Conservation (phyloP, 1,140 invertebrate genomes). For the Drosophila pandora region DNA sequence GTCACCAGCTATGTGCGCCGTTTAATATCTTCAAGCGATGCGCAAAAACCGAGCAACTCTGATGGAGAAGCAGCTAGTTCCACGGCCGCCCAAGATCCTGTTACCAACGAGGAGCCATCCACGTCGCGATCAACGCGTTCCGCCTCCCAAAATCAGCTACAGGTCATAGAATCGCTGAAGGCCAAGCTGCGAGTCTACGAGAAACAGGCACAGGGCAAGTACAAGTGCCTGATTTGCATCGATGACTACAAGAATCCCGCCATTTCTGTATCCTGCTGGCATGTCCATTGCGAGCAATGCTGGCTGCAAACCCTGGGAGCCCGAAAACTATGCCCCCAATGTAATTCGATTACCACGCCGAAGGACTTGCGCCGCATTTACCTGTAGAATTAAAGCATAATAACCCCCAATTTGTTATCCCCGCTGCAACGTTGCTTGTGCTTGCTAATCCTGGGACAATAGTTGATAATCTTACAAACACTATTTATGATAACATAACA, state of each 20-base stretch:
- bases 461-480: slow-evolving; percentile 47
- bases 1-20: slow-evolving; percentile 84
- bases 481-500: slow-evolving; percentile 59
- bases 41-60: slow-evolving; percentile 47
- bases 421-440: slow-evolving; percentile 10
- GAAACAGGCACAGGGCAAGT: slow-evolving; percentile 81
- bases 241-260: slow-evolving; percentile 94
- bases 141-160: slow-evolving; percentile 82
- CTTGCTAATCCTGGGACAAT: slow-evolving; percentile 21
- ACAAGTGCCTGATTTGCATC: slow-evolving; percentile 94
- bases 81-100: slow-evolving; percentile 10
- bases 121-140: slow-evolving; percentile 58
- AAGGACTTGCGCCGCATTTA: slow-evolving; percentile 94
- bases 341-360: slow-evolving; percentile 96
- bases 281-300: slow-evolving; percentile 97
- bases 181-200: slow-evolving; percentile 89
- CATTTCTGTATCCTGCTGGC: slow-evolving; percentile 98
- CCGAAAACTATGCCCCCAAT: slow-evolving; percentile 97
- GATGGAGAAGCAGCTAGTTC: slow-evolving; percentile 19
- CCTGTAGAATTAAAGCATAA: slow-evolving; percentile 91
- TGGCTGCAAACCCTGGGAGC: slow-evolving; percentile 95
- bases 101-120: slow-evolving; percentile 44
- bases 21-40: slow-evolving; percentile 67
- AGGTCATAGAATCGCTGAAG: slow-evolving; percentile 90
- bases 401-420: slow-evolving; percentile 83